Percentiles rank a stretch among this genome's conserved stretches.
These are phyloP conservation scores for Coecobrya sp. DNA, from an alignment of 2,888 invertebrate species.

Conservation along the genomic window DNA sequence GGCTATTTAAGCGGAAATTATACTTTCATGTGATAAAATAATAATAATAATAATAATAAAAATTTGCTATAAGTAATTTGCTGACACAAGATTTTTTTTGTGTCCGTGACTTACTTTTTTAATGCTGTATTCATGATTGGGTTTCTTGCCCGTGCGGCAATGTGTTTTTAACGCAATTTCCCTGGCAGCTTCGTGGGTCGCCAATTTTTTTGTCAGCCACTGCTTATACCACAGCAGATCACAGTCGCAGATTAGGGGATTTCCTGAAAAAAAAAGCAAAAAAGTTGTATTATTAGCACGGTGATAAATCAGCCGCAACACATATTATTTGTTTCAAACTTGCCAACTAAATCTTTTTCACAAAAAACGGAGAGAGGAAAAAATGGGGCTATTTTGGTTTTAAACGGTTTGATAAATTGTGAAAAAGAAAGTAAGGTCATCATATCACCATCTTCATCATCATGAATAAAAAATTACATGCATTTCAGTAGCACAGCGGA, in stretches of 20 bases:
- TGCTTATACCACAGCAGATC: constrained; percentile 96
- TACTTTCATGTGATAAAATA: constrained; percentile 39
- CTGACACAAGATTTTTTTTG: neutral
- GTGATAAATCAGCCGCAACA: neutral
- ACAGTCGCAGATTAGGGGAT: constrained; percentile 95
- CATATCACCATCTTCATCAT: neutral
- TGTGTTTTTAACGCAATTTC: constrained; percentile 85
- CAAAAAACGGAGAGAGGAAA: neutral
- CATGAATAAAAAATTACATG: neutral
- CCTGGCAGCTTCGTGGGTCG: constrained; percentile 80
- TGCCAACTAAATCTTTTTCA: neutral
- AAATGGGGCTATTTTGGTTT: neutral
- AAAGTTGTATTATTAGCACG: neutral
- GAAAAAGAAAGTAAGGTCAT: neutral
- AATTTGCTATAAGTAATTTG: neutral
- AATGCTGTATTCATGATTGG: constrained; percentile 85
- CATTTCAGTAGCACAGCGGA: neutral
- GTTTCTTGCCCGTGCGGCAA: constrained; percentile 84
- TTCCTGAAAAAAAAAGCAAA: constrained; percentile 89
- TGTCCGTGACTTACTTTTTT: constrained; percentile 81
- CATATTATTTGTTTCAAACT: neutral
- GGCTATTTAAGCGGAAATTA: constrained; percentile 49
- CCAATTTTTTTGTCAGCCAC: constrained; percentile 89
- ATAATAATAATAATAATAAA: neutral
- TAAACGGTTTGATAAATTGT: neutral